These are phyloP conservation scores for Tautogolabrus adspersus DNA, from an alignment of 2,113 vertebrate genomes.

Conservation along the genomic window DNA sequence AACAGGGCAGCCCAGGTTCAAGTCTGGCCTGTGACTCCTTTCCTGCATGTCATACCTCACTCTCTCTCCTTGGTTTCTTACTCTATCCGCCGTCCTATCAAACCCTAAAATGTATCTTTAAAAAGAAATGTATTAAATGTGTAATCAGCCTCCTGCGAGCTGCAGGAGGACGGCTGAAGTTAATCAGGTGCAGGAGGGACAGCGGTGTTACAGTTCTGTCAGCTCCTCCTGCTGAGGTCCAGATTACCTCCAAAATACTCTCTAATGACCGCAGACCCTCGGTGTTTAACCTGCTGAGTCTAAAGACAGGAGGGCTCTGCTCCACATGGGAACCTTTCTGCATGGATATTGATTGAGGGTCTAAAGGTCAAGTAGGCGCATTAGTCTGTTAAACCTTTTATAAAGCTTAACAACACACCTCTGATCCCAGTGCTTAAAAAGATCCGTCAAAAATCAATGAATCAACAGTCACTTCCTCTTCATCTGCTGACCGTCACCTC, in stretches of 20 bases:
- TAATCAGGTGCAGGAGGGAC: not conserved
- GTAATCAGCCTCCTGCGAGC: not conserved
- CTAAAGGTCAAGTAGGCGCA: not conserved
- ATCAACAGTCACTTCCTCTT: not conserved
- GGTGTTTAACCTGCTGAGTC: not conserved
- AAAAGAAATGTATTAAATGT: not conserved
- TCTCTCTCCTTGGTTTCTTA: no score
- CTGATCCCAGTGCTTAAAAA: constrained; percentile 3
- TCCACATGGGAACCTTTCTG: not conserved
- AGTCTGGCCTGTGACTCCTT: no score
- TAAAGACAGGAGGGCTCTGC: not conserved
- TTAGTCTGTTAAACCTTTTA: constrained; percentile 6
- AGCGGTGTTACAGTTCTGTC: not conserved
- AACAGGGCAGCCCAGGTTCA: no score
- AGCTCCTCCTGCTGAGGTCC: constrained; percentile 8
- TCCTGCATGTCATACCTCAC: no score
- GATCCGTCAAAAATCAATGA: not conserved
- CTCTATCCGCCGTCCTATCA: no score
- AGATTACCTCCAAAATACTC: not conserved
- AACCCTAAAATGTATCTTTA: no score
- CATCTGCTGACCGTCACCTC: constrained; percentile 4
- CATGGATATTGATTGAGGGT: not conserved
- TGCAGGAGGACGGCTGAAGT: not conserved
- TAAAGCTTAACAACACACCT: not conserved
- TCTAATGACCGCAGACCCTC: no score